Conservation (phyloP, 1,140 invertebrate species). For the Asobara japonica region DNA sequence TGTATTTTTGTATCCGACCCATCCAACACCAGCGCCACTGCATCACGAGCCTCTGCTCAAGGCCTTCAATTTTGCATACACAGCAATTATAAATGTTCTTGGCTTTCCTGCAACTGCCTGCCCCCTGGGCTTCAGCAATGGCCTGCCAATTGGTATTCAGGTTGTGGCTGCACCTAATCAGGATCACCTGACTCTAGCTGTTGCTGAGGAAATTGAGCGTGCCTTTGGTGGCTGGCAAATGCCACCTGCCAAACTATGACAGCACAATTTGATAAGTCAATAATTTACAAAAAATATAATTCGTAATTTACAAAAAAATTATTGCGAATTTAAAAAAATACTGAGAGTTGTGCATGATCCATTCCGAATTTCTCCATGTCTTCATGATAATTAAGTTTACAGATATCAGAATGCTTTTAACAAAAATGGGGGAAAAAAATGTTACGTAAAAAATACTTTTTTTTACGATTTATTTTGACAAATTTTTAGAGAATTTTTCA, state of each 20-base stretch:
- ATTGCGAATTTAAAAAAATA: too few species aligned
- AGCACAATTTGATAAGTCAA: background rate
- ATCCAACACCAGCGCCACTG: constrained; percentile 77
- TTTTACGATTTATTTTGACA: constrained; percentile 19
- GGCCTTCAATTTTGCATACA: constrained; percentile 80
- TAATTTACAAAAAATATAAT: background rate
- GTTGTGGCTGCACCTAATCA: constrained; percentile 73
- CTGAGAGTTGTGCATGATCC: background rate
- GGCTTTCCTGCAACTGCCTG: constrained; percentile 86
- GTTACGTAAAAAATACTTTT: background rate
- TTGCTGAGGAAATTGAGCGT: constrained; percentile 85
- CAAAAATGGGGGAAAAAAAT: background rate
- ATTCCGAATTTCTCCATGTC: background rate
- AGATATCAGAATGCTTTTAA: too few species aligned
- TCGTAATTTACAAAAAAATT: too few species aligned
- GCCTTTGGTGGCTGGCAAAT: constrained; percentile 87
- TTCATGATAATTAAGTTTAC: background rate
- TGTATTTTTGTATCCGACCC: constrained; percentile 84
- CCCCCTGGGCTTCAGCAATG: constrained; percentile 80
- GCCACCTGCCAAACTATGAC: constrained; percentile 58
- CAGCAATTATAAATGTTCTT: constrained; percentile 85
- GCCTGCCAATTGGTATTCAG: constrained; percentile 85
- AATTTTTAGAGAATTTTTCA: background rate
- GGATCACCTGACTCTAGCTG: constrained; percentile 82
- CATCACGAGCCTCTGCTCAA: constrained; percentile 80